Evolutionary conservation across 2,888 invertebrate species (phyloP).

Genomic region (Bruchidius siliquastri): DNA sequence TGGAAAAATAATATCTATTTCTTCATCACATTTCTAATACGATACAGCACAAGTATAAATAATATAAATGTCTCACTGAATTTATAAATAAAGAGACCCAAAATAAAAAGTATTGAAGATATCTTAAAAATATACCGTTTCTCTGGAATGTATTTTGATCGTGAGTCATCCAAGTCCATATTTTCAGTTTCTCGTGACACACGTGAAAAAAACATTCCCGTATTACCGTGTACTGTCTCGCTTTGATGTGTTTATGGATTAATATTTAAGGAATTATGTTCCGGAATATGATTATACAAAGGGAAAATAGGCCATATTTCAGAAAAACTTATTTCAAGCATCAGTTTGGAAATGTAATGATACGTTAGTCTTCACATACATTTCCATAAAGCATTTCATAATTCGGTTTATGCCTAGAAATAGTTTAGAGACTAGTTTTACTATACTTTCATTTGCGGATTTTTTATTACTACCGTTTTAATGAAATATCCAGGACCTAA

Average conservation of each 20-base stretch:
- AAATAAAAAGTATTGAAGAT: neutral
- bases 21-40: neutral
- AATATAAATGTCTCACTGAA: neutral
- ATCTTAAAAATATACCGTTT: neutral
- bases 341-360: no score
- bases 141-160: neutral
- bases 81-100: neutral
- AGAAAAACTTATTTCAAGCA: no score
- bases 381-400: no score
- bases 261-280: neutral
- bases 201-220: no score
- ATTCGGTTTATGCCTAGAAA: no score
- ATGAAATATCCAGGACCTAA: no score
- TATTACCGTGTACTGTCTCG: neutral
- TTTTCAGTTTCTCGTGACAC: neutral
- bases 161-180: neutral
- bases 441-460: no score
- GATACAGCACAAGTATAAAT: neutral
- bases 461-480: no score
- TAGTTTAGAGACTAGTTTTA: no score
- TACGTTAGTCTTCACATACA: no score
- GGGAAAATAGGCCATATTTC: no score
- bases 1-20: neutral
- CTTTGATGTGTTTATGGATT: neutral
- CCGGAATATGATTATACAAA: no score